Percentiles rank a stretch among this genome's conserved stretches.
Evolutionary conservation across 2,888 invertebrate genomes (phyloP).

Genomic region (Tinea trinotella): DNA sequence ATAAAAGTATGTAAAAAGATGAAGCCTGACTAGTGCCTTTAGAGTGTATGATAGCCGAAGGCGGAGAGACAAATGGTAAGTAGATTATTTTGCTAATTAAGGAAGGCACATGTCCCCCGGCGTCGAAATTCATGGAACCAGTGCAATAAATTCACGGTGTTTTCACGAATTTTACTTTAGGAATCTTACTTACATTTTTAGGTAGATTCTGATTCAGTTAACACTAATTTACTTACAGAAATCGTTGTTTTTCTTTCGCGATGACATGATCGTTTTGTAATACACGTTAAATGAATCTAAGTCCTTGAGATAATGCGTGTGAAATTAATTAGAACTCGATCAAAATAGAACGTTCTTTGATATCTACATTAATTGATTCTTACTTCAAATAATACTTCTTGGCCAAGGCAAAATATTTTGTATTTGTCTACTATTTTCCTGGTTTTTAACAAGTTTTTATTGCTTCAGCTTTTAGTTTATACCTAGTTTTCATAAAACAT

Average conservation of each 20-base stretch:
- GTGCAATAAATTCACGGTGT: too few species aligned
- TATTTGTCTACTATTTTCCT: not conserved
- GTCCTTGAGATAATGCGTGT: conserved; percentile 9
- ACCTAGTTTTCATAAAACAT: not conserved
- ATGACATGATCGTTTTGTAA: conserved; percentile 27
- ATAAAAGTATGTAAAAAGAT: too few species aligned
- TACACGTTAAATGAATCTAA: not conserved
- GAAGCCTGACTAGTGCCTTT: too few species aligned
- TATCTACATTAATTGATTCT: not conserved
- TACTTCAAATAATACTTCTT: not conserved
- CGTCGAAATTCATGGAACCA: too few species aligned
- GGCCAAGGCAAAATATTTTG: not conserved
- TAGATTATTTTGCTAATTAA: too few species aligned
- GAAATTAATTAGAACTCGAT: conserved; percentile 11
- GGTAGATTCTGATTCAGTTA: conserved; percentile 3
- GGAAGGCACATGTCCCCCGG: too few species aligned
- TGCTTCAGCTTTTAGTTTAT: not conserved
- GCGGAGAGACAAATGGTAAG: too few species aligned
- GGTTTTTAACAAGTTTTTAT: not conserved
- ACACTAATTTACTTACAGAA: conserved; percentile 49
- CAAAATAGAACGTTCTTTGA: not conserved
- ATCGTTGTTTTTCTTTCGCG: conserved; percentile 43
- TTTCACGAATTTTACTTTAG: too few species aligned
- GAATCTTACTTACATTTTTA: too few species aligned
- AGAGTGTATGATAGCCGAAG: too few species aligned